Evolutionary conservation across 2,888 invertebrate genomes (phyloP).

Genomic region (Drosophila diplacantha): DNA sequence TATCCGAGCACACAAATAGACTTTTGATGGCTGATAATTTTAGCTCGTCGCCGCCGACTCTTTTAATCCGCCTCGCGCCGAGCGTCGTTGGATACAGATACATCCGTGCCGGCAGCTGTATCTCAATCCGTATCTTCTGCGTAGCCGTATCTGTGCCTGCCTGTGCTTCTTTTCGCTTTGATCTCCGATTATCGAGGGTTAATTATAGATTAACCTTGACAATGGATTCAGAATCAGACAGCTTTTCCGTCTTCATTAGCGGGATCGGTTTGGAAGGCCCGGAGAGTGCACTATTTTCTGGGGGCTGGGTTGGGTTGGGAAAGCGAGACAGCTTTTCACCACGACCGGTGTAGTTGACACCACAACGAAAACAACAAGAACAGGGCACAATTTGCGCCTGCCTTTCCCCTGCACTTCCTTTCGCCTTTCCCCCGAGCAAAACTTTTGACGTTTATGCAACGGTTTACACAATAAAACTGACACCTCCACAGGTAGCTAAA

Average conservation of each 20-base stretch:
- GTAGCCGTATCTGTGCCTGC: not conserved
- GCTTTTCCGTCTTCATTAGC: constrained; percentile 28
- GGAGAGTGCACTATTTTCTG: constrained; percentile 13
- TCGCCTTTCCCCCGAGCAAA: not conserved
- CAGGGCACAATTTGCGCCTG: constrained; percentile 15
- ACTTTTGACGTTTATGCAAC: constrained; percentile 38
- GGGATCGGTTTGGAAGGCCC: constrained; percentile 13
- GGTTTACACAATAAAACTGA: constrained; percentile 33
- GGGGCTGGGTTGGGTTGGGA: not conserved
- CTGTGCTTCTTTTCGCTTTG: not conserved
- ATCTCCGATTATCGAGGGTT: constrained; percentile 31
- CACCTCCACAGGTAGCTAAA: constrained; percentile 33
- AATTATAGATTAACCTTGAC: constrained; percentile 42
- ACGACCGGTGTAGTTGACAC: constrained; percentile 29
- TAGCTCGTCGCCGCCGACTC: constrained; percentile 18
- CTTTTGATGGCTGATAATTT: constrained; percentile 33
- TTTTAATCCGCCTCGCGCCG: constrained; percentile 28
- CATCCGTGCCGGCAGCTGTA: constrained; percentile 14
- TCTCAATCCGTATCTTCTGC: not conserved
- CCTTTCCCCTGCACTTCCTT: constrained; percentile 9
- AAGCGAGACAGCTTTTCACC: constrained; percentile 27
- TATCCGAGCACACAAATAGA: constrained; percentile 32
- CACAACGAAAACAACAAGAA: constrained; percentile 14
- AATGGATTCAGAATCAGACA: constrained; percentile 28
- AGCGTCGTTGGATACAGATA: constrained; percentile 3